Evolutionary conservation across 2,113 vertebrate genomes (phyloP), one percentile per base, ranked within the genome.

Genomic region (Cebus imitator): DNA sequence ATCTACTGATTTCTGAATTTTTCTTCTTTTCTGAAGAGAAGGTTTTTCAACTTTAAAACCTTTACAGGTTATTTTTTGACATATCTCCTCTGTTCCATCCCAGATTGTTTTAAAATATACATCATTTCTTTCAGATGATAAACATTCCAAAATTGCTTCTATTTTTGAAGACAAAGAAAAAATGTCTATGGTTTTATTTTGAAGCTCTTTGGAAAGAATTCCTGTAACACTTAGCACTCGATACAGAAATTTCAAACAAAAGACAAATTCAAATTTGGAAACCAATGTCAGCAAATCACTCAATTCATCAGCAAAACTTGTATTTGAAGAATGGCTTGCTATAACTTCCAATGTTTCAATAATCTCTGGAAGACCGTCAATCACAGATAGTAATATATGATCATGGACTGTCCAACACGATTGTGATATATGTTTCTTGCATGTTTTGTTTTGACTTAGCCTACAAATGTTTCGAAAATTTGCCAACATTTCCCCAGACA

Each of bases 161-260:
- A 98, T 96, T 97, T 98, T 98, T 94, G 97, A 97, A 97, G 95
- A 96, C 81, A 98, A 96, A 57, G 97, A 97, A 88, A 97, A 98
- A 93, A 97, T 94, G 18, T 97, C 96, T 82, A 97, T 92, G 18
- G 87, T 96, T 94, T 98, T 95, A 98, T 97, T 96, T 32, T 97
- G 95, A 96, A 98, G 96, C 61, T 98, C 98, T 92, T 96, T 97
- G 78, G 98, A 98, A 97, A 98, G 97, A 97, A 98, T 98, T 94
- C 72, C 95, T 82, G 72, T 97, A 95, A 98, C 95, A 96, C 98
- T 97, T 20, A 98, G 55, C 32, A 98, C 81, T 88, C 94, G 87
- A 95, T 98, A 98, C 90, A 98, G 97, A 95, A 97, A 97, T 85
- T 97, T 97, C 73, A 97, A 95, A 97, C 97, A 97, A 95, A 98